Conservation (phyloP, 1,140 invertebrate species). For the Zaprionus camerounensis region DNA sequence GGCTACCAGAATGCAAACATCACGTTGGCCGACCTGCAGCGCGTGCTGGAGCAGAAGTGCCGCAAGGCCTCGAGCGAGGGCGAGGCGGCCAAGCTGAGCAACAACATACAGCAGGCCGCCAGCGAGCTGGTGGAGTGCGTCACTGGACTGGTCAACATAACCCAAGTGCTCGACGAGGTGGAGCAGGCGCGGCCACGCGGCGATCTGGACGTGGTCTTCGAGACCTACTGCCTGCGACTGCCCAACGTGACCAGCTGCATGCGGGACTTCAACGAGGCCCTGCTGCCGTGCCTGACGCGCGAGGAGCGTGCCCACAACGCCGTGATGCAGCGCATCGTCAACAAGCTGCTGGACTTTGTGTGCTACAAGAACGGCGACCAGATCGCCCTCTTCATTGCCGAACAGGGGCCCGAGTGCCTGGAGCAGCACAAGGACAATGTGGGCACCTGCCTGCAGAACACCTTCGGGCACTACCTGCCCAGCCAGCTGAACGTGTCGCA, state of each 20-base stretch:
- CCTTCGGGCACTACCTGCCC: constrained; percentile 85
- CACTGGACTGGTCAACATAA: constrained; percentile 85
- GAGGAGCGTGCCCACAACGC: constrained; percentile 85
- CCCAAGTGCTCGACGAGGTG: constrained; percentile 86
- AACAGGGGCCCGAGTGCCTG: constrained; percentile 90
- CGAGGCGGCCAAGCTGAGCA: constrained; percentile 36
- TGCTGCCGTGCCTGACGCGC: constrained; percentile 87
- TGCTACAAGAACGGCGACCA: constrained; percentile 92
- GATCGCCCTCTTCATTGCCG: constrained; percentile 92
- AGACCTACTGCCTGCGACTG: constrained; percentile 88
- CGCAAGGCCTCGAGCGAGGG: constrained; percentile 28
- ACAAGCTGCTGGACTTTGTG: constrained; percentile 89
- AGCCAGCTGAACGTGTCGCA: constrained; percentile 42
- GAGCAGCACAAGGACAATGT: constrained; percentile 86
- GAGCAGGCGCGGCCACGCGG: constrained; percentile 86
- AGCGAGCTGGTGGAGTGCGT: constrained; percentile 83
- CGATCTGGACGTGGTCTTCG: constrained; percentile 85
- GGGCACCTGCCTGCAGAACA: constrained; percentile 87
- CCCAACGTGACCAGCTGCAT: constrained; percentile 87
- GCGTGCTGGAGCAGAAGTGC: constrained; percentile 66
- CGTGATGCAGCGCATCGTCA: constrained; percentile 88
- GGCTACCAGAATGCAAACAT: constrained; percentile 46
- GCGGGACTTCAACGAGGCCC: constrained; percentile 85
- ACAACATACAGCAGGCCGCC: constrained; percentile 49
- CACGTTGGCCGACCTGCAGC: constrained; percentile 49